Evolutionary conservation across 35 echinoderm and acorn worm species (phyloP).

Genomic region (Ophiothrix spiculata): DNA sequence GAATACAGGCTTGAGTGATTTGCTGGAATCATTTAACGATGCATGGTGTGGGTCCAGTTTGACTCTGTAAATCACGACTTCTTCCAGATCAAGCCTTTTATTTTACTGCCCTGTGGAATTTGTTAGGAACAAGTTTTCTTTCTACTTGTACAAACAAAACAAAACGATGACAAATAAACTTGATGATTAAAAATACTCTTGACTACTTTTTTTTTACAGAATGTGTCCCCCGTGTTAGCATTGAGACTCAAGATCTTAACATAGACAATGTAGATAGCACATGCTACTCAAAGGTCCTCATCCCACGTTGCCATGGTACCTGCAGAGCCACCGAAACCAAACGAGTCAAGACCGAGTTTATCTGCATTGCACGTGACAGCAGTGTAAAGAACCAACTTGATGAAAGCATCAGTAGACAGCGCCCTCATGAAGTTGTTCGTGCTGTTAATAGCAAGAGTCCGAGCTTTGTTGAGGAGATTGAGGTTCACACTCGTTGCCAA

Average conservation of each 20-base stretch:
- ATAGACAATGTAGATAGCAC: not conserved
- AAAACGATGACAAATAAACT: too few relatives aligned
- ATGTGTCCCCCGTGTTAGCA: not conserved
- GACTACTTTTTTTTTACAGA: not conserved
- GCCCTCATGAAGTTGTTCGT: not conserved
- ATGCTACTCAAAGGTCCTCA: constrained; percentile 16
- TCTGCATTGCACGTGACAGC: constrained; percentile 12
- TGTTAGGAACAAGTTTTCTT: too few relatives aligned
- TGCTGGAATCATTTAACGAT: too few relatives aligned
- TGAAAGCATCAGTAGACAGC: not conserved
- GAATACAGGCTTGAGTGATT: too few relatives aligned
- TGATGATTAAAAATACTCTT: not conserved
- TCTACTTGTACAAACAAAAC: too few relatives aligned
- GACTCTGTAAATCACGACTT: too few relatives aligned
- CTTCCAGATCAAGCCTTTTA: too few relatives aligned
- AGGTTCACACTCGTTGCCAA: not conserved
- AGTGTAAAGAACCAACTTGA: not conserved
- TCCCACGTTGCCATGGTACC: constrained; percentile 6
- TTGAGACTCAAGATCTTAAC: not conserved
- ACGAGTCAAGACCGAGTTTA: not conserved
- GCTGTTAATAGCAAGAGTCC: not conserved
- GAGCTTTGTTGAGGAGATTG: not conserved
- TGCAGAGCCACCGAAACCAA: not conserved
- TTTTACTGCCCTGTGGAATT: too few relatives aligned
- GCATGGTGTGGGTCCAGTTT: too few relatives aligned